phyloP scores from a whole-genome alignment of 2,888 invertebrate genomes.

The Eupithecia centaureata region DNA sequence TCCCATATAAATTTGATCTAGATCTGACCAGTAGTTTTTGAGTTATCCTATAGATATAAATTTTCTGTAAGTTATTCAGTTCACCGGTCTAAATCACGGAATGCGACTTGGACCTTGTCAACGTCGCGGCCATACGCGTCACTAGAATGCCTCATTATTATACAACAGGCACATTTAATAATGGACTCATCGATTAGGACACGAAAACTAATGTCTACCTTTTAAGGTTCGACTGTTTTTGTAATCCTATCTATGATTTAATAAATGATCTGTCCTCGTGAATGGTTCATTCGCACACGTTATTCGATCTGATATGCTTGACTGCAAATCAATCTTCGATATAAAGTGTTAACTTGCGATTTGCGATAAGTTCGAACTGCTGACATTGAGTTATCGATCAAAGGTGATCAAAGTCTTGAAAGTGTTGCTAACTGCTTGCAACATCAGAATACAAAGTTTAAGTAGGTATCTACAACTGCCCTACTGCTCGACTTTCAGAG shows the following conservation, averaged over 20 bases:
- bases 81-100: constrained; percentile 17
- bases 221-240: constrained; percentile 32
- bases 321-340: constrained; percentile 18
- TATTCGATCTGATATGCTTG: constrained; percentile 18
- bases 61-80: no score
- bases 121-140: constrained; percentile 49
- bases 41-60: no score
- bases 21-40: no score
- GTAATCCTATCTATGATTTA: constrained; percentile 19
- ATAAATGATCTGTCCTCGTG: constrained; percentile 2
- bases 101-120: constrained; percentile 1
- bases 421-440: constrained; percentile 50
- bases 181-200: constrained; percentile 52
- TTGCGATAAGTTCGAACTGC: constrained; percentile 22
- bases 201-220: constrained; percentile 47
- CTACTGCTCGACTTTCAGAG: constrained; percentile 61
- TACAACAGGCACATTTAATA: constrained; percentile 53
- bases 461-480: constrained; percentile 38
- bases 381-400: constrained; percentile 34
- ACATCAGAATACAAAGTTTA: constrained; percentile 58
- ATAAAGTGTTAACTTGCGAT: constrained; percentile 27
- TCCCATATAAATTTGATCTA: no score
- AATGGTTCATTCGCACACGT: constrained; percentile 6
- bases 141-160: constrained; percentile 55
- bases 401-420: constrained; percentile 29